phyloP scores from a whole-genome alignment of 1,140 invertebrate genomes.

The Colletes latitarsis region DNA sequence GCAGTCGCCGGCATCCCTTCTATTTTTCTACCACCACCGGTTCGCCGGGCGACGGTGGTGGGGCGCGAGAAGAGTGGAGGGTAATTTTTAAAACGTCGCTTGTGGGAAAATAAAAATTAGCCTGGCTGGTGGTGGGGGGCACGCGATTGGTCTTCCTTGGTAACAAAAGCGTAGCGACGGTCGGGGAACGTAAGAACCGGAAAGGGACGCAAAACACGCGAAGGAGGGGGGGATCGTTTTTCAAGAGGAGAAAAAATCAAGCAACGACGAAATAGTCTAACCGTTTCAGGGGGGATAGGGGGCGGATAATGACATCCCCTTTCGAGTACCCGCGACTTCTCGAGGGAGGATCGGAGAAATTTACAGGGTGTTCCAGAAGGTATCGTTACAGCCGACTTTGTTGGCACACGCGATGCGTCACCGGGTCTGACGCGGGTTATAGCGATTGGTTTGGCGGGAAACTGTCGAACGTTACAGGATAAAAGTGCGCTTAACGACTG shows the following conservation, averaged over 20 bases:
- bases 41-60: background rate
- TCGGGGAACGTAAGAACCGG: slow-evolving; percentile 37
- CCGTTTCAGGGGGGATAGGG: slow-evolving; percentile 18
- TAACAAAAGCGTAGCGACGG: slow-evolving; percentile 37
- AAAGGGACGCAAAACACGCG: slow-evolving; percentile 26
- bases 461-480: slow-evolving; percentile 57
- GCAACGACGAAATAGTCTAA: slow-evolving; percentile 6
- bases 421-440: slow-evolving; percentile 39
- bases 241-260: slow-evolving; percentile 56
- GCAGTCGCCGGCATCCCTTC: slow-evolving; percentile 42
- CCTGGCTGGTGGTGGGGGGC: slow-evolving; percentile 44
- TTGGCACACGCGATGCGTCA: slow-evolving; percentile 56
- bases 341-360: slow-evolving; percentile 61
- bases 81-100: slow-evolving; percentile 78
- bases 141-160: slow-evolving; percentile 58
- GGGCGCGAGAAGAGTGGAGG: slow-evolving; percentile 42
- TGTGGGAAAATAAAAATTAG: slow-evolving; percentile 77
- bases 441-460: slow-evolving; percentile 64
- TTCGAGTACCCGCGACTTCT: background rate
- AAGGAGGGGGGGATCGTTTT: slow-evolving; percentile 58
- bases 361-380: slow-evolving; percentile 69
- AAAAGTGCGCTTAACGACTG: slow-evolving; percentile 57
- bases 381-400: slow-evolving; percentile 46
- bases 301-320: slow-evolving; percentile 7
- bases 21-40: slow-evolving; percentile 35